phyloP scores from a whole-genome alignment of 2,888 invertebrate genomes.

The Sussaba pulchella region DNA sequence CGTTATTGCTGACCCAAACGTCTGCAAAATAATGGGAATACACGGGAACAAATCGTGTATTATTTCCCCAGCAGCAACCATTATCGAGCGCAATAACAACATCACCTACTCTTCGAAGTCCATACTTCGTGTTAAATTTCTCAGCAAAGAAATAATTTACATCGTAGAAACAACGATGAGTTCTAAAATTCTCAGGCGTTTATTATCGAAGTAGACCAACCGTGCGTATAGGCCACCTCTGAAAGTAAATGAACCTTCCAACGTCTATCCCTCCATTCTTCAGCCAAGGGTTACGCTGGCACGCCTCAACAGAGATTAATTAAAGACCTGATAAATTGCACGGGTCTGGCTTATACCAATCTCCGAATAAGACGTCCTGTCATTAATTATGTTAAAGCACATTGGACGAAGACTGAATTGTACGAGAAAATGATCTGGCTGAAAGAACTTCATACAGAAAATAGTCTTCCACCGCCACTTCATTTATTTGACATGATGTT shows the following conservation, averaged over 20 bases:
- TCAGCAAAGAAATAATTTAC: neutral
- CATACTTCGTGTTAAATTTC: neutral
- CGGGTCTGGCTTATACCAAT: slow-evolving; percentile 57
- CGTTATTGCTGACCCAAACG: slow-evolving; percentile 21
- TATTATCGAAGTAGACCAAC: slow-evolving; percentile 5
- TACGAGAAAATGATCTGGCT: slow-evolving; percentile 7
- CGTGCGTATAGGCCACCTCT: neutral
- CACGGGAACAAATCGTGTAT: slow-evolving; percentile 67
- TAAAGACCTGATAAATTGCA: slow-evolving; percentile 67
- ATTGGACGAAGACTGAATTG: slow-evolving; percentile 42
- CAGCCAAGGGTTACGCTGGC: slow-evolving; percentile 42
- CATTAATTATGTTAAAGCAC: slow-evolving; percentile 67
- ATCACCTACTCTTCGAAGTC: neutral
- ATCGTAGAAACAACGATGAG: neutral
- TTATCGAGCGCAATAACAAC: slow-evolving; percentile 13
- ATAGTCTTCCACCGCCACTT: neutral
- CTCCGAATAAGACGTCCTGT: slow-evolving; percentile 63
- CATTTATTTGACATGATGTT: slow-evolving; percentile 21
- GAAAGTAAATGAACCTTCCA: slow-evolving; percentile 56
- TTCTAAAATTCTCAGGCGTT: slow-evolving; percentile 11
- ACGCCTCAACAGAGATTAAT: slow-evolving; percentile 67
- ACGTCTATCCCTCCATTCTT: slow-evolving; percentile 52
- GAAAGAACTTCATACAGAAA: neutral
- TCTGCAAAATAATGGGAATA: slow-evolving; percentile 69
- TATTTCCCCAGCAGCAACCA: neutral